phyloP scores from a whole-genome alignment of 2,888 invertebrate species.

The Colostygia pectinataria region DNA sequence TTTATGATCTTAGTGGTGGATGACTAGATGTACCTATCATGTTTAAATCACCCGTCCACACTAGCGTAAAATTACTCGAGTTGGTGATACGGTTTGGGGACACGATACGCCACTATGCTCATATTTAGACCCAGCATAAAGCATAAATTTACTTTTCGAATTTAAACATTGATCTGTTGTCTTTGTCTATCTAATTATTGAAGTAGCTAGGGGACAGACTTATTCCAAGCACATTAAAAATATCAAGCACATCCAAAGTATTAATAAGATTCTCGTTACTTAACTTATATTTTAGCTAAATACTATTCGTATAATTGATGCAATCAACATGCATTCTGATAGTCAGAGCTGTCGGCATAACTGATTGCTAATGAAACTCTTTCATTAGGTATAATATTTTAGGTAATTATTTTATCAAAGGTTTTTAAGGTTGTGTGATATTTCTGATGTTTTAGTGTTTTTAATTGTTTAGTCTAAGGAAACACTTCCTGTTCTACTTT shows the following conservation, averaged over 20 bases:
- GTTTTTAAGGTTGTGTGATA: slow-evolving; percentile 34
- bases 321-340: neutral
- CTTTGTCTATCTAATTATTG: too few relatives aligned
- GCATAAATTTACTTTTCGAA: too few relatives aligned
- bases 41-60: too few relatives aligned
- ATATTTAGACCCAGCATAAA: too few relatives aligned
- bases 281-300: too few relatives aligned
- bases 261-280: slow-evolving; percentile 11
- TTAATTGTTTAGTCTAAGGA: slow-evolving; percentile 3
- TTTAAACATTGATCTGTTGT: too few relatives aligned
- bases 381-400: slow-evolving; percentile 1
- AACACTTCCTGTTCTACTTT: neutral
- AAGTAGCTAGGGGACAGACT: neutral
- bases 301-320: neutral
- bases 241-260: slow-evolving; percentile 14
- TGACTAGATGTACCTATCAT: too few relatives aligned
- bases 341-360: neutral
- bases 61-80: too few relatives aligned
- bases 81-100: too few relatives aligned
- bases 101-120: too few relatives aligned
- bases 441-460: slow-evolving; percentile 7
- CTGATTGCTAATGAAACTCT: neutral
- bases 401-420: slow-evolving; percentile 10
- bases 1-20: too few relatives aligned
- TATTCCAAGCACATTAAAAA: slow-evolving; percentile 7